Percentiles rank a stretch among this genome's conserved stretches.
Conservation (phyloP, 2,113 vertebrate genomes). For the Grantiella picta region DNA sequence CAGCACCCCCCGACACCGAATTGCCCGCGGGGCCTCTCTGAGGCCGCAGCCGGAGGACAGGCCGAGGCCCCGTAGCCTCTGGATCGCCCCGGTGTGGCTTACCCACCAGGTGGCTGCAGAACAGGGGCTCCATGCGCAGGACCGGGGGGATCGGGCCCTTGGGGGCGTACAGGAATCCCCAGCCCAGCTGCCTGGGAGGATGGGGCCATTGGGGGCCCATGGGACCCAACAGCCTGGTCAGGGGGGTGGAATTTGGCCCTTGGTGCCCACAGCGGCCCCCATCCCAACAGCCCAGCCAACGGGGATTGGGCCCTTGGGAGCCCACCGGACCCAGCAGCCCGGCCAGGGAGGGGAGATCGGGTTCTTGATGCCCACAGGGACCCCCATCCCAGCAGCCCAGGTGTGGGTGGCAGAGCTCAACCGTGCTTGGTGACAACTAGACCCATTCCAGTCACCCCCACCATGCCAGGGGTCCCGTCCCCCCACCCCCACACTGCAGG, state of each 20-base stretch:
- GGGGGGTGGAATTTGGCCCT: fast-evolving
- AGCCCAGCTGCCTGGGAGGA: not conserved
- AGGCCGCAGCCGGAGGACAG: not conserved
- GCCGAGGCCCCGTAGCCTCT: no score
- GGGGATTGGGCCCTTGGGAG: not conserved
- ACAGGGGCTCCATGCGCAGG: fast-evolving
- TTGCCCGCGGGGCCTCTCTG: not conserved
- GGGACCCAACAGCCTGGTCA: not conserved
- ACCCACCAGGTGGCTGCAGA: not conserved
- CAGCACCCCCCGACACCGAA: not conserved
- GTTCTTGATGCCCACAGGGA: no score
- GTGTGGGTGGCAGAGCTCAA: not conserved
- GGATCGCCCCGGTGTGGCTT: not conserved
- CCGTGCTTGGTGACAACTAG: not conserved
- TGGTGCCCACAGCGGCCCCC: not conserved
- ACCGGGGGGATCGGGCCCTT: not conserved
- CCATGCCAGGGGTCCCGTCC: fast-evolving
- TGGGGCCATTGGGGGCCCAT: no score
- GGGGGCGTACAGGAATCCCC: no score
- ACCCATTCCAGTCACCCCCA: not conserved
- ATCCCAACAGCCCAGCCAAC: not conserved
- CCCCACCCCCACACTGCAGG: fast-evolving
- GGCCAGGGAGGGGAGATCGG: no score
- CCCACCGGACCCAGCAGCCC: not conserved
- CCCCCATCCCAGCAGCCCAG: not conserved